phyloP scores from a whole-genome alignment of 1,140 invertebrate species.

The Lasioglossum albipes region DNA sequence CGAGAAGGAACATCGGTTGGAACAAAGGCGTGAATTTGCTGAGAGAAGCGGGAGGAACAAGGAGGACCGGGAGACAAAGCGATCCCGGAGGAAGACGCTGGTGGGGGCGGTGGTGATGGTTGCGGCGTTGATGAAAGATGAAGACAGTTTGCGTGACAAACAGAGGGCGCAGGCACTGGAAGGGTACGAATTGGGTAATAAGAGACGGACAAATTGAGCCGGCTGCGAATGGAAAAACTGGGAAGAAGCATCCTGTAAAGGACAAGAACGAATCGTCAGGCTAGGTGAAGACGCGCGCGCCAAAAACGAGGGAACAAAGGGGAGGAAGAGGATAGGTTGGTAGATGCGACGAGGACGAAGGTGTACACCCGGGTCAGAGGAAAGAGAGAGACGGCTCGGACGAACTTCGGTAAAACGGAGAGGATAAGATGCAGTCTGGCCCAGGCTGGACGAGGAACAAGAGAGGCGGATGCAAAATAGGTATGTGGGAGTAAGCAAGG shows the following conservation, averaged over 20 bases:
- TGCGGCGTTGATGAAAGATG: constrained; percentile 12
- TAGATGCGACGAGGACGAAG: constrained; percentile 8
- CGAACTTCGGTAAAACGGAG: constrained; percentile 9
- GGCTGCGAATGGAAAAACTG: neutral
- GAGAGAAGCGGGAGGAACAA: neutral
- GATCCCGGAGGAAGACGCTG: neutral
- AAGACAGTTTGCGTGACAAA: constrained; percentile 21
- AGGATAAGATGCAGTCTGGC: constrained; percentile 4
- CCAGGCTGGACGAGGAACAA: constrained; percentile 15
- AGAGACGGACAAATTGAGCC: neutral
- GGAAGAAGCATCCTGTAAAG: constrained; percentile 13
- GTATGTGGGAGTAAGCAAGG: neutral
- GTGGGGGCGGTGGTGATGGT: no score
- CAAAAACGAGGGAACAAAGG: neutral
- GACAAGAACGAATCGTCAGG: constrained; percentile 16
- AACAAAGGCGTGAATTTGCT: constrained; percentile 38
- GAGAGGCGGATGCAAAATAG: constrained; percentile 54
- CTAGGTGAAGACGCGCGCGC: neutral
- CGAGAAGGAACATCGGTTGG: constrained; percentile 30
- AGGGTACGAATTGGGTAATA: constrained; percentile 13
- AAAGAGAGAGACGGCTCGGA: constrained; percentile 18
- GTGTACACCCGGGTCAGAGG: neutral
- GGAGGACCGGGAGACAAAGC: neutral
- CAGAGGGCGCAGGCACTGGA: constrained; percentile 16
- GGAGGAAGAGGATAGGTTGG: neutral